Percentiles rank a stretch among this genome's conserved stretches.
Conservation (phyloP, 2,888 invertebrate genomes). For the Philereme transversata region DNA sequence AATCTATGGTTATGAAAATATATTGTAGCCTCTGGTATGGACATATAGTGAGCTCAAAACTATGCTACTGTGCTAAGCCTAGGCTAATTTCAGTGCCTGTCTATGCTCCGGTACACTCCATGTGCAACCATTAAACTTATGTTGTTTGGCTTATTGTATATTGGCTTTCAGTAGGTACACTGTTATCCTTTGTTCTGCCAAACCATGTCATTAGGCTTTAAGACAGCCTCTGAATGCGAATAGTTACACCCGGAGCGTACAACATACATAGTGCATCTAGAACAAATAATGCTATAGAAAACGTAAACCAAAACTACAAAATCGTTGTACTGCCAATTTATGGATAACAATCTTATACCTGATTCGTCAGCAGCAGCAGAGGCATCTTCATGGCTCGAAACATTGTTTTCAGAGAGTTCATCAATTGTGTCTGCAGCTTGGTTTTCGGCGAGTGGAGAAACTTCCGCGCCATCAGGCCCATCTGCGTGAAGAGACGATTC, state of each 20-base stretch:
- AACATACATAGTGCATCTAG: too few species aligned
- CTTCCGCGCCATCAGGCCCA: conserved; percentile 79
- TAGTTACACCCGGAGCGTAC: too few species aligned
- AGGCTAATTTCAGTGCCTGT: too few species aligned
- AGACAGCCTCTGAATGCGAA: too few species aligned
- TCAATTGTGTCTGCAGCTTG: conserved; percentile 62
- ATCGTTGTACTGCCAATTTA: neutral
- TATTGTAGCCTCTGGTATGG: neutral
- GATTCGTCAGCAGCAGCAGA: conserved; percentile 59
- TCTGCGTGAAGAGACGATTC: conserved; percentile 69
- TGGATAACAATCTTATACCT: conserved; percentile 46
- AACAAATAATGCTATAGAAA: conserved; percentile 9
- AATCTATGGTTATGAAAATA: neutral
- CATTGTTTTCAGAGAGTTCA: conserved; percentile 67
- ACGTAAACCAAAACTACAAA: conserved; percentile 5
- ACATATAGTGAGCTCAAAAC: neutral
- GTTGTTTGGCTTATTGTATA: too few species aligned
- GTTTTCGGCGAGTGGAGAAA: conserved; percentile 69
- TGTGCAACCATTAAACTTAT: too few species aligned
- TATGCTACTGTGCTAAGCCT: neutral
- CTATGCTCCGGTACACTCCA: too few species aligned
- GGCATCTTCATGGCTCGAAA: conserved; percentile 64
- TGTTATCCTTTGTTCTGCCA: too few species aligned
- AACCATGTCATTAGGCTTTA: too few species aligned
- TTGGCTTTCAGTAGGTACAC: too few species aligned